Percentiles rank a stretch among this genome's conserved stretches.
phyloP scores from a whole-genome alignment of 2,113 vertebrate species.

The Siphamia tubifer region DNA sequence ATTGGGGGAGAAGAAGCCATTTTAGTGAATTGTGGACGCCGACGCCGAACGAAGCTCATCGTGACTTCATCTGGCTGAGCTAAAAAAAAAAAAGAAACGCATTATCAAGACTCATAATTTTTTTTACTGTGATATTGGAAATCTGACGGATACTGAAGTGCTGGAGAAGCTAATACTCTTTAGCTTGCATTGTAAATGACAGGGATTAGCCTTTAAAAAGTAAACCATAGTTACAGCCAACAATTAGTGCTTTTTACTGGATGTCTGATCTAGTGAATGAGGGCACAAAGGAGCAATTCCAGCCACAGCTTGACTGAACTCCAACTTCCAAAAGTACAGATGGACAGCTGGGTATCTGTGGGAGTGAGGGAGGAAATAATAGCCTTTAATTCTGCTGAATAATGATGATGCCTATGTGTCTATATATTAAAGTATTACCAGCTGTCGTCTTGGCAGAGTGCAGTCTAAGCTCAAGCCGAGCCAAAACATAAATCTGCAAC shows the following conservation, averaged over 20 bases:
- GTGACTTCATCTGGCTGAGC: too few species aligned
- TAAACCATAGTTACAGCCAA: background rate
- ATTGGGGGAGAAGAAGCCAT: too few species aligned
- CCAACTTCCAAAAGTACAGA: background rate
- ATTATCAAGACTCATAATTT: too few species aligned
- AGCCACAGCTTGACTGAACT: background rate
- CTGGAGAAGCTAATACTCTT: too few species aligned
- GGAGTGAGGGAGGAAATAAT: background rate
- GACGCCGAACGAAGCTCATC: too few species aligned
- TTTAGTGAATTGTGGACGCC: too few species aligned
- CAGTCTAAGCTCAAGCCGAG: constrained; percentile 7
- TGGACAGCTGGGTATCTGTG: constrained; percentile 13
- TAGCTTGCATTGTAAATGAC: too few species aligned
- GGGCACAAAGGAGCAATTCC: background rate
- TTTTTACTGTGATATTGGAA: too few species aligned
- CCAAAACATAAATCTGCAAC: constrained; percentile 52
- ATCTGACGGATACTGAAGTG: too few species aligned
- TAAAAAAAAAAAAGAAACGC: too few species aligned
- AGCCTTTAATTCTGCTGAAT: constrained; percentile 36
- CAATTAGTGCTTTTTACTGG: background rate
- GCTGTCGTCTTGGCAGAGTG: constrained; percentile 42
- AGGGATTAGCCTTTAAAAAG: too few species aligned
- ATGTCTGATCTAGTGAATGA: background rate
- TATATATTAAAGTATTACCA: constrained; percentile 43
- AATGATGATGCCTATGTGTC: constrained; percentile 20